Percentiles rank a stretch among this genome's conserved stretches.
Evolutionary conservation across 2,797 vertebrate genomes (phyloP).

Genomic region (Loriculus beryllinus): DNA sequence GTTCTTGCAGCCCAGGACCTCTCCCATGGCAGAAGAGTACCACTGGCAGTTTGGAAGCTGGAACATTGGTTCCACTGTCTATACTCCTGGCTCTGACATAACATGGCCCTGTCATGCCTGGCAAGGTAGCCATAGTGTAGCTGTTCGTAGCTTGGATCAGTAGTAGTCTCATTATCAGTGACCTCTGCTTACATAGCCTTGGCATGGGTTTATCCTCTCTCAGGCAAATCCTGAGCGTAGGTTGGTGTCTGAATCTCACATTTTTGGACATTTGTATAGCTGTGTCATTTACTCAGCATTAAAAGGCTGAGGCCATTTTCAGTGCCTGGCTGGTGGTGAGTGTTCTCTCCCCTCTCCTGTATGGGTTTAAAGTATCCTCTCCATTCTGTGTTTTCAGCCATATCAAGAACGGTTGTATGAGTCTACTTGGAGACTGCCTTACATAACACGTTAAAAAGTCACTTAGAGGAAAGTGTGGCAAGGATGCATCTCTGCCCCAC

Average conservation of each 20-base stretch:
- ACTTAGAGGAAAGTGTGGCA: not conserved
- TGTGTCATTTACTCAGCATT: not conserved
- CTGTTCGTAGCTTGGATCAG: not conserved
- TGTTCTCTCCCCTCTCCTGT: not conserved
- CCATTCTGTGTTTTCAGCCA: not conserved
- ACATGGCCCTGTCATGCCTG: not conserved
- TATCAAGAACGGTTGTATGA: not conserved
- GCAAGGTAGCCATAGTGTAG: not conserved
- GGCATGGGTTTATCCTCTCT: not conserved
- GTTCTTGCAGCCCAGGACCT: not conserved
- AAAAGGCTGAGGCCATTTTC: not conserved
- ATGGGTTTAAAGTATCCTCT: not conserved
- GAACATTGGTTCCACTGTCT: not conserved
- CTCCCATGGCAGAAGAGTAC: not conserved
- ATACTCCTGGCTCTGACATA: not conserved
- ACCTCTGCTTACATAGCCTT: not conserved
- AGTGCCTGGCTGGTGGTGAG: not conserved
- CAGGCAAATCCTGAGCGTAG: not conserved
- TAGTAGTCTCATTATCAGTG: not conserved
- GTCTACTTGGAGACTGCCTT: not conserved
- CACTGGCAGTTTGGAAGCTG: not conserved
- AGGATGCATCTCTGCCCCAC: not conserved
- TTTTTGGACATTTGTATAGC: not conserved
- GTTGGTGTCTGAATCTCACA: not conserved
- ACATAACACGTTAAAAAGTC: not conserved